phyloP scores from a whole-genome alignment of 2,797 vertebrate genomes.

The Bovichtus diacanthus region DNA sequence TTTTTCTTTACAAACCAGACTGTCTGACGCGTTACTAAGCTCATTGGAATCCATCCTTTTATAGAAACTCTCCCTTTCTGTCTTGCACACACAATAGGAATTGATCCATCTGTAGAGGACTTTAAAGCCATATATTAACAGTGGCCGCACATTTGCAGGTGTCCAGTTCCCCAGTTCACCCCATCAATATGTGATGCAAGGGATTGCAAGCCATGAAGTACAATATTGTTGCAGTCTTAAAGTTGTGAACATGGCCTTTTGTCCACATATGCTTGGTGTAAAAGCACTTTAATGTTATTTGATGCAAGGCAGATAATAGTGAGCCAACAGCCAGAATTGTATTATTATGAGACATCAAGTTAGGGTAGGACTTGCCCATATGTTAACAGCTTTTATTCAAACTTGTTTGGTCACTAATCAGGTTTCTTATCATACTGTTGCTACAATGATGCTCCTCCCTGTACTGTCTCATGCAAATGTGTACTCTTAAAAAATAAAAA shows the following conservation, averaged over 20 bases:
- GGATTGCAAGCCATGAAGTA: background rate
- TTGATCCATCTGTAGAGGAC: conserved; percentile 32
- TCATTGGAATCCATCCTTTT: conserved; percentile 71
- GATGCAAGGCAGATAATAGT: background rate
- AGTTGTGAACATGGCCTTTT: background rate
- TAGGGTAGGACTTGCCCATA: background rate
- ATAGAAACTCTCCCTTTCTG: conserved; percentile 42
- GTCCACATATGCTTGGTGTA: too few relatives aligned
- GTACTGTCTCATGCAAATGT: conserved; percentile 8
- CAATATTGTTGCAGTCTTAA: background rate
- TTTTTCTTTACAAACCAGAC: conserved; percentile 85
- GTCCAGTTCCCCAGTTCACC: fast-evolving
- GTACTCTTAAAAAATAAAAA: background rate
- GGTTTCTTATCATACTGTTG: background rate
- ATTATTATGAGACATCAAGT: background rate
- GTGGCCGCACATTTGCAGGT: background rate
- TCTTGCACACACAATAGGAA: conserved; percentile 44
- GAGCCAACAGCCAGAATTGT: background rate
- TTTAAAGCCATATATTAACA: conserved; percentile 18
- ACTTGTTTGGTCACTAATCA: background rate
- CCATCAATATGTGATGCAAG: background rate
- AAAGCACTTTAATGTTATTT: background rate
- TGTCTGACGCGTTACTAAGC: conserved; percentile 75
- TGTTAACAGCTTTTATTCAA: conserved; percentile 3
- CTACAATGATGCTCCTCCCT: conserved; percentile 8